A percentile compares a stretch with the other conserved stretches of the same genome.
phyloP scores from a whole-genome alignment of 2,888 invertebrate species.

The Dicroscelio sp. region DNA sequence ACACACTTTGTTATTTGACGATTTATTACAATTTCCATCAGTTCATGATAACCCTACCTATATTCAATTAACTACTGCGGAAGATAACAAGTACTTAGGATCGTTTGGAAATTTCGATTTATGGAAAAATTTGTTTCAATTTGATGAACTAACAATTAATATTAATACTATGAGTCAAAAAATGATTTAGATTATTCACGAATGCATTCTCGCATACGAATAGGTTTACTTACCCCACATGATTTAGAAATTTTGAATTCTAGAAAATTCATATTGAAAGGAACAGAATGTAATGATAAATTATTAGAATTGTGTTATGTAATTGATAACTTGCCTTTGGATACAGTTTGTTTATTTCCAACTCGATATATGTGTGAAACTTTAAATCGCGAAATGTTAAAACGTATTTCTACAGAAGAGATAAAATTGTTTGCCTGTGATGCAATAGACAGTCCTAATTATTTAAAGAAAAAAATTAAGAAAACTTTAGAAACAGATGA shows the following conservation, averaged over 20 bases:
- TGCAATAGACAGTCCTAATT: slow-evolving; percentile 73
- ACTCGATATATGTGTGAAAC: slow-evolving; percentile 83
- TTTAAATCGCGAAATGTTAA: slow-evolving; percentile 40
- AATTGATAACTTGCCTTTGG: slow-evolving; percentile 49
- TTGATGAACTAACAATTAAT: slow-evolving; percentile 84
- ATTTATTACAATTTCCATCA: slow-evolving; percentile 30
- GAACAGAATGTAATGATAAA: slow-evolving; percentile 51
- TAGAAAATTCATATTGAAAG: slow-evolving; percentile 3
- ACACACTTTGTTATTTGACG: slow-evolving; percentile 23
- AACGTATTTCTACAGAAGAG: slow-evolving; percentile 8
- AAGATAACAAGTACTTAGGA: slow-evolving; percentile 55
- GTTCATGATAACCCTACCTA: slow-evolving; percentile 30
- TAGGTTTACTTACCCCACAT: neutral
- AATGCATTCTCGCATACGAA: slow-evolving; percentile 45
- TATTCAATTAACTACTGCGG: neutral
- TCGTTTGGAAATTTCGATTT: slow-evolving; percentile 83
- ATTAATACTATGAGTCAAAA: slow-evolving; percentile 56
- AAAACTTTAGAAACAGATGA: neutral
- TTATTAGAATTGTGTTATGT: slow-evolving; percentile 39
- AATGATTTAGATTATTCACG: slow-evolving; percentile 81
- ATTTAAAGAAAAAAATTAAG: neutral
- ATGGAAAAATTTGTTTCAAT: slow-evolving; percentile 86
- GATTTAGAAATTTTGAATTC: slow-evolving; percentile 29
- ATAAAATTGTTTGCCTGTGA: slow-evolving; percentile 65
- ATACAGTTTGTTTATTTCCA: slow-evolving; percentile 83